These are phyloP conservation scores for Oasisia sp. DNA, from an alignment of 2,888 invertebrate species.

Conservation along the genomic window DNA sequence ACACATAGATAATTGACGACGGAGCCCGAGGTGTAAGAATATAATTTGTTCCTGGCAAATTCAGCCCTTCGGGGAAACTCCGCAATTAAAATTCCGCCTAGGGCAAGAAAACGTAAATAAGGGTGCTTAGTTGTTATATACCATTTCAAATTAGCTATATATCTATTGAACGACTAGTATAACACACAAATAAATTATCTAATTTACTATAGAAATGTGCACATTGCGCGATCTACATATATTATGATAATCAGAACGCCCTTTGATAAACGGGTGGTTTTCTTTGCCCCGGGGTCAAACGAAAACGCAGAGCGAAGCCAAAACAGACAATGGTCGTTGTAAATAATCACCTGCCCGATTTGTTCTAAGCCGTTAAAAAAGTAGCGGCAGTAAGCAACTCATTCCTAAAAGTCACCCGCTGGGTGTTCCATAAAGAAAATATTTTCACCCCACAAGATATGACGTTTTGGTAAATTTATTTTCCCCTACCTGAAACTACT, in stretches of 20 bases:
- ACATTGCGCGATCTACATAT: constrained; percentile 3
- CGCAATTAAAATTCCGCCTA: constrained; percentile 17
- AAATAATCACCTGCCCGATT: constrained; percentile 12
- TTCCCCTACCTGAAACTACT: constrained; percentile 17
- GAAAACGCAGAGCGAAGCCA: constrained; percentile 6
- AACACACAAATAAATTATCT: not conserved
- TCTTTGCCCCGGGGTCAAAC: constrained; percentile 17
- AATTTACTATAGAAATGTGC: not conserved
- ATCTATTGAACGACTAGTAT: not conserved
- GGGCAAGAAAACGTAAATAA: constrained; percentile 17
- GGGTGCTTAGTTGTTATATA: constrained; percentile 1
- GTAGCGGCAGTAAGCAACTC: not conserved
- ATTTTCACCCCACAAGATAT: constrained; percentile 17
- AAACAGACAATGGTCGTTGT: constrained; percentile 13
- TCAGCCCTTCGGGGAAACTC: not conserved
- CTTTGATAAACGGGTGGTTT: constrained; percentile 17
- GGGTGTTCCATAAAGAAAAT: not conserved
- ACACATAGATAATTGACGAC: not conserved
- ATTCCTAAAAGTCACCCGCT: constrained; percentile 17
- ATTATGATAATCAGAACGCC: constrained; percentile 17
- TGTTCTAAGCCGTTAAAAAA: not conserved
- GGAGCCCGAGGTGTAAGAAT: not conserved
- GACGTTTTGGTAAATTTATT: constrained; percentile 17
- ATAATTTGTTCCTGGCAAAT: not conserved
- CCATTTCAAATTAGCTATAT: not conserved